Evolutionary conservation across 2,888 invertebrate genomes (phyloP).

Genomic region (Eupeodes luniger): DNA sequence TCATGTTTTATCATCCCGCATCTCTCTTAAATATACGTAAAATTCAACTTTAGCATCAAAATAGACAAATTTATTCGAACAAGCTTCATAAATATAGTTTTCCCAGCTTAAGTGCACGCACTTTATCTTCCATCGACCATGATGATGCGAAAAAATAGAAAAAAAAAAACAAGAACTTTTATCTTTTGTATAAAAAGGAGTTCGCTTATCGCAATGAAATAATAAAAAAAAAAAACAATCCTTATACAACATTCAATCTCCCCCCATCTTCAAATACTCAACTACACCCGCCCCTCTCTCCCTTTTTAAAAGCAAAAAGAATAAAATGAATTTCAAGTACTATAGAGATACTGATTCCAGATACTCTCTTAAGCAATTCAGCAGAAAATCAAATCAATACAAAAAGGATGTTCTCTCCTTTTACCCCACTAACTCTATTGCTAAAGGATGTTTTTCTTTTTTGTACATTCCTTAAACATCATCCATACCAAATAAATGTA

Average conservation of each 20-base stretch:
- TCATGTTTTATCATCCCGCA: neutral
- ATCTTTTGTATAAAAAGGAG: conserved; percentile 15
- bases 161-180: conserved; percentile 17
- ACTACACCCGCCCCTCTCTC: conserved; percentile 7
- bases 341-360: too few species aligned
- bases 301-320: conserved; percentile 30
- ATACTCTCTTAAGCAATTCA: conserved; percentile 66
- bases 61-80: conserved; percentile 48
- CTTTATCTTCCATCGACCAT: conserved; percentile 44
- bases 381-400: conserved; percentile 75
- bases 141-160: neutral
- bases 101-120: conserved; percentile 41
- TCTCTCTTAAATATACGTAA: too few species aligned
- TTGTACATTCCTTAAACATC: conserved; percentile 8
- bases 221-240: conserved; percentile 52
- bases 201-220: conserved; percentile 50
- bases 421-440: neutral
- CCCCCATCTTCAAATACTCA: neutral
- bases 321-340: conserved; percentile 72
- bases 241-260: conserved; percentile 7
- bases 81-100: conserved; percentile 61
- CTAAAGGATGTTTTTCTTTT: conserved; percentile 22
- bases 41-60: neutral
- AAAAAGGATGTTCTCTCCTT: conserved; percentile 55
- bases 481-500: conserved; percentile 25